Evolutionary conservation across 2,888 invertebrate species (phyloP).

Genomic region (Stegophylla sp.): DNA sequence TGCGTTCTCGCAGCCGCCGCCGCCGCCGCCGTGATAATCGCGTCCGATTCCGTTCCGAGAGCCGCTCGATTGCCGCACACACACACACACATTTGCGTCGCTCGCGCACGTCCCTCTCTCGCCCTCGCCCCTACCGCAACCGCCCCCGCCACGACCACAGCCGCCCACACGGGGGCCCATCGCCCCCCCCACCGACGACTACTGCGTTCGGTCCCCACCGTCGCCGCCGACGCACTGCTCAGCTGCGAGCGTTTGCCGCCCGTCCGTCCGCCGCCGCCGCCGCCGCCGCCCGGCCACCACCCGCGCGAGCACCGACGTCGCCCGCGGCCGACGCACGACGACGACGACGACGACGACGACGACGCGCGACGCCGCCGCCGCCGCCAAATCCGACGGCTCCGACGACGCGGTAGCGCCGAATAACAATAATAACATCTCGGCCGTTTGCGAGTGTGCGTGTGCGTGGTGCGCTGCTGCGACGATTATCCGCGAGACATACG

Average conservation of each 20-base stretch:
- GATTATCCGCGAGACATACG: no score
- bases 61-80: slow-evolving; percentile 41
- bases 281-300: background rate
- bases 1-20: no score
- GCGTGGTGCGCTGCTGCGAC: slow-evolving; percentile 14
- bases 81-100: slow-evolving; percentile 33
- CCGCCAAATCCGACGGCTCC: no score
- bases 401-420: background rate
- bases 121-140: background rate
- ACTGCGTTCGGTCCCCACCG: background rate
- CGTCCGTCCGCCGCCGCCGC: background rate
- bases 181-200: slow-evolving; percentile 4
- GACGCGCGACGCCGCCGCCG: background rate
- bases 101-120: slow-evolving; percentile 31
- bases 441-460: slow-evolving; percentile 7
- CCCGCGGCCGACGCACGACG: no score
- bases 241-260: slow-evolving; percentile 2
- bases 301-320: background rate
- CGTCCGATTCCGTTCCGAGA: slow-evolving; percentile 42
- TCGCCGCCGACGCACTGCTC: background rate
- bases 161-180: background rate
- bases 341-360: background rate
- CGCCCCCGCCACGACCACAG: background rate
- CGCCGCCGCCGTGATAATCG: slow-evolving; percentile 21
- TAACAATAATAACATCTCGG: slow-evolving; percentile 29